phyloP scores from a whole-genome alignment of 1,140 invertebrate species.

The Semibalanus balanoides region DNA sequence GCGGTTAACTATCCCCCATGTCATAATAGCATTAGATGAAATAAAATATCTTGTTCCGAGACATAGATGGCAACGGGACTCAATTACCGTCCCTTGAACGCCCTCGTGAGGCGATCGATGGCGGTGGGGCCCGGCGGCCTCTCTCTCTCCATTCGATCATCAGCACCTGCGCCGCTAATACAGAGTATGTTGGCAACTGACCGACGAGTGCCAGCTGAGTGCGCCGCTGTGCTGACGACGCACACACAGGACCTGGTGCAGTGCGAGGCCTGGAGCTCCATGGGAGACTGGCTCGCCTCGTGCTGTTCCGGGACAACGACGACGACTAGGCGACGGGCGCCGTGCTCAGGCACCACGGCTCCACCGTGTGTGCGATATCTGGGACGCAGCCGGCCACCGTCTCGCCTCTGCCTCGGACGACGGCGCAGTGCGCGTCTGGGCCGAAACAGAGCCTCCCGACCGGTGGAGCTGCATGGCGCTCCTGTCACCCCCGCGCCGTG shows the following conservation, averaged over 20 bases:
- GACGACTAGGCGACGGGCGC: constrained; percentile 60
- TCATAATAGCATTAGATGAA: no score
- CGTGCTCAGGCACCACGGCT: constrained; percentile 67
- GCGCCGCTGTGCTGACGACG: constrained; percentile 83
- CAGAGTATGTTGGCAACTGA: constrained; percentile 90
- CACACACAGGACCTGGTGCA: constrained; percentile 66
- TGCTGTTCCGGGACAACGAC: constrained; percentile 77
- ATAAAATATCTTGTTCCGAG: no score
- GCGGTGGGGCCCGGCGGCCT: no score
- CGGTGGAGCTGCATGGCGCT: constrained; percentile 90
- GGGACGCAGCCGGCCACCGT: constrained; percentile 62
- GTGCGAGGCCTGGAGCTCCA: constrained; percentile 82
- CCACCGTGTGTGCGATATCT: constrained; percentile 87
- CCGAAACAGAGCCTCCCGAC: constrained; percentile 32
- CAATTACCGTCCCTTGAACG: no score
- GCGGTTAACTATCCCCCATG: no score
- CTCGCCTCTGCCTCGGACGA: constrained; percentile 90
- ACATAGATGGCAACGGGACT: no score
- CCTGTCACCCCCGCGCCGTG: constrained; percentile 67
- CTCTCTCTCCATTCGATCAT: no score
- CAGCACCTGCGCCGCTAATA: no score
- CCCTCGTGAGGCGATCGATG: no score
- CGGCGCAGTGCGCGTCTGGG: constrained; percentile 79
- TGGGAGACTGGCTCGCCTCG: constrained; percentile 74
- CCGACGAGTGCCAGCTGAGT: constrained; percentile 45